Conservation (phyloP, 2,888 invertebrate genomes). For the Ormyrus pomaceus region DNA sequence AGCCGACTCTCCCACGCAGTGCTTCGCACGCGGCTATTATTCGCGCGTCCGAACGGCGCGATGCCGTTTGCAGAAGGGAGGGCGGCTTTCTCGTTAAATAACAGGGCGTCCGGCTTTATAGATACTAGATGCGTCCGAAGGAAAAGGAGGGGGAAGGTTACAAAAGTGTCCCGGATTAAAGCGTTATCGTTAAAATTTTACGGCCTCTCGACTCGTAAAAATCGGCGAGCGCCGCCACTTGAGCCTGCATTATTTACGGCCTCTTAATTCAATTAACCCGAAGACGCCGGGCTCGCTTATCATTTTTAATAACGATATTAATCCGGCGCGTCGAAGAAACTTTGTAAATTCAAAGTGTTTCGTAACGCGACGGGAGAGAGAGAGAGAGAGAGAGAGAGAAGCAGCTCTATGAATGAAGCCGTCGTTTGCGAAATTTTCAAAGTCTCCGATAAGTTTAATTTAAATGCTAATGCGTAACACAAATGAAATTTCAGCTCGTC, state of each 20-base stretch:
- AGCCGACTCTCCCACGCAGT: conserved; percentile 21
- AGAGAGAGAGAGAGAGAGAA: too few species aligned
- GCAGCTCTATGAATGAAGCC: conserved; percentile 6
- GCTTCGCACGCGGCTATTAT: neutral
- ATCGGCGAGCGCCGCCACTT: neutral
- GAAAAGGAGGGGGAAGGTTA: neutral
- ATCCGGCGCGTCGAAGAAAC: neutral
- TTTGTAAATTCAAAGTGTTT: conserved; percentile 8
- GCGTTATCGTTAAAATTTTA: conserved; percentile 17
- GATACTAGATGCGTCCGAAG: neutral
- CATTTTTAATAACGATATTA: conserved; percentile 23
- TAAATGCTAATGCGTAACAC: too few species aligned
- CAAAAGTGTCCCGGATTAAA: conserved; percentile 13
- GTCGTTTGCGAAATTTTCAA: neutral
- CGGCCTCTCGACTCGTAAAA: neutral
- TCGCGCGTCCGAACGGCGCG: neutral
- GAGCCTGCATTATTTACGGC: conserved; percentile 14
- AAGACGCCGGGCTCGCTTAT: neutral
- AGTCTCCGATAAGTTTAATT: too few species aligned
- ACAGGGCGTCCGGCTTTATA: too few species aligned
- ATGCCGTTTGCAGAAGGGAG: neutral
- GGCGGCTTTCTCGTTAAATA: too few species aligned
- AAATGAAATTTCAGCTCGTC: too few species aligned
- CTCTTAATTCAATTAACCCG: conserved; percentile 29
- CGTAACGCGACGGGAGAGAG: neutral